These are phyloP conservation scores for Zaprionus nigranus DNA, from an alignment of 1,140 invertebrate species.

Conservation along the genomic window DNA sequence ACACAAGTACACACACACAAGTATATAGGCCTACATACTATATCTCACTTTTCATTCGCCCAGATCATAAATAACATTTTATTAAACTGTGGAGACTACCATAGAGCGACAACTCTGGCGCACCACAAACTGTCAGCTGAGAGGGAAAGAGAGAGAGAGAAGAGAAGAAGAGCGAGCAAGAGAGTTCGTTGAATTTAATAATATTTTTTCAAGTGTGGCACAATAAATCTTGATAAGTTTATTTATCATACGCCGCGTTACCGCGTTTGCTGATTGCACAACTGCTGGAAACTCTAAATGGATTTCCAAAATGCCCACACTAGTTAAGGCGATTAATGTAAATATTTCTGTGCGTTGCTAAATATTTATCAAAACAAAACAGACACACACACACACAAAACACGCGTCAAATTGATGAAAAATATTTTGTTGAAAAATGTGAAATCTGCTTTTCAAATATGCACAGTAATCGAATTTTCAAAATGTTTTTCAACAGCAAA, in stretches of 20 bases:
- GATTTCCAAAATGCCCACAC: constrained; percentile 48
- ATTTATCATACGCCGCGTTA: constrained; percentile 51
- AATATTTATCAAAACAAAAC: constrained; percentile 20
- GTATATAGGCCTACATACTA: background rate
- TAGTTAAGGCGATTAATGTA: constrained; percentile 44
- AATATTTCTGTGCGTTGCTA: constrained; percentile 34
- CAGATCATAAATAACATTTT: constrained; percentile 57
- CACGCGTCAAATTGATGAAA: constrained; percentile 8
- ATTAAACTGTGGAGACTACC: constrained; percentile 41
- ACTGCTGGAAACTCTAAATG: constrained; percentile 45
- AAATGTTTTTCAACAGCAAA: background rate
- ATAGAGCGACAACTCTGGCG: constrained; percentile 24
- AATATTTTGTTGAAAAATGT: constrained; percentile 22
- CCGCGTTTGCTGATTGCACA: constrained; percentile 5
- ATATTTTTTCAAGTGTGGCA: constrained; percentile 31
- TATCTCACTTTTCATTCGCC: constrained; percentile 9
- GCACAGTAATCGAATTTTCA: constrained; percentile 17
- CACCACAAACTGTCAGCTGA: constrained; percentile 32
- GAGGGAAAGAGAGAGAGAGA: background rate
- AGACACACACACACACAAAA: background rate
- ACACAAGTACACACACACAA: background rate
- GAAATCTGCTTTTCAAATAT: constrained; percentile 19
- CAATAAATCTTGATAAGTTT: constrained; percentile 58
- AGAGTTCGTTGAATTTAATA: constrained; percentile 39
- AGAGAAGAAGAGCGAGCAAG: constrained; percentile 9